Conservation (phyloP, 2,888 invertebrate genomes). For the Linnaemya tessellans region DNA sequence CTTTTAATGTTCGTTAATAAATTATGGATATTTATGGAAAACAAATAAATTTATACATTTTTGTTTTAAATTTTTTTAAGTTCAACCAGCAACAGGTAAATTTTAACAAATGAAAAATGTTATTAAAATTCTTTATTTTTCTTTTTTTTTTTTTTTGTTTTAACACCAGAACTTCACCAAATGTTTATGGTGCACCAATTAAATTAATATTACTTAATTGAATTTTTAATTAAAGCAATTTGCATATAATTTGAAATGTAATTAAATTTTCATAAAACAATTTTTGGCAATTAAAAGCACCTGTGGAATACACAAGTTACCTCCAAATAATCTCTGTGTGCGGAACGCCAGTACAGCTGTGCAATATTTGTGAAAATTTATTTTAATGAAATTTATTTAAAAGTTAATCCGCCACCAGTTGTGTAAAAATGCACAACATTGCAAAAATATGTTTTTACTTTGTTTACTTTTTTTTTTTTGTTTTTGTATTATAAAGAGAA, state of each 20-base stretch:
- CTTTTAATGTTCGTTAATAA: background rate
- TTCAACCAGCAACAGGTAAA: no score
- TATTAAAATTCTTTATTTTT: no score
- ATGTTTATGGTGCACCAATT: background rate
- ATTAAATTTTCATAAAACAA: background rate
- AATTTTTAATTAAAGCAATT: slow-evolving; percentile 12
- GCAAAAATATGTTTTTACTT: no score
- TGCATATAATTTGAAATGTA: slow-evolving; percentile 9
- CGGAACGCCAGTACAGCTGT: background rate
- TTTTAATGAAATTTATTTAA: background rate
- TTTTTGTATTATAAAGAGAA: no score
- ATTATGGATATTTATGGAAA: background rate
- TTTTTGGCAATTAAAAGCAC: slow-evolving; percentile 29
- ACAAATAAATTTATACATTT: background rate
- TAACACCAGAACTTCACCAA: background rate
- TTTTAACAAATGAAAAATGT: background rate
- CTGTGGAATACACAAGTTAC: slow-evolving; percentile 1
- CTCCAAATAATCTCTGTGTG: background rate
- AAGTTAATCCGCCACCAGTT: no score
- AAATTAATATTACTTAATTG: background rate
- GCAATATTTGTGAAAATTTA: background rate
- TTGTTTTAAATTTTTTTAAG: background rate
- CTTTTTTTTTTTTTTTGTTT: background rate
- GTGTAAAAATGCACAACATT: no score
- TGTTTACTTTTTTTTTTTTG: no score